A percentile compares a stretch with the other conserved stretches of the same genome.
Evolutionary conservation across 2,888 invertebrate species (phyloP).

Genomic region (Amphiduros pacificus): DNA sequence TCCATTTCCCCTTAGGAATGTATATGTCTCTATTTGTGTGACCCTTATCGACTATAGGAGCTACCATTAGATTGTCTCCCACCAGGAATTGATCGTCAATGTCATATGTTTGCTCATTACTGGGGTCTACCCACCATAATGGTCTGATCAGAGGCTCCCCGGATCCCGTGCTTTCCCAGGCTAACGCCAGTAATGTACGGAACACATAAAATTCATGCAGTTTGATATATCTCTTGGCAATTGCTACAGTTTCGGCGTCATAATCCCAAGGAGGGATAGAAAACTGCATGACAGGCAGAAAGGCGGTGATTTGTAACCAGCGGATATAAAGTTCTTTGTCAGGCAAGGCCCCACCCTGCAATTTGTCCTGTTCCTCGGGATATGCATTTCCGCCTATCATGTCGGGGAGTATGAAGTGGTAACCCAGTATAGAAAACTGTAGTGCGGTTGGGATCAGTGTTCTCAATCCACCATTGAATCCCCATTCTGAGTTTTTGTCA

Average conservation of each 20-base stretch:
- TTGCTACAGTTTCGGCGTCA: constrained; percentile 65
- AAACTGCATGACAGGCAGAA: constrained; percentile 88
- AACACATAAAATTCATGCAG: constrained; percentile 17
- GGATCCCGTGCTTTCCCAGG: neutral
- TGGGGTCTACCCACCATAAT: constrained; percentile 12
- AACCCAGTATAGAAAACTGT: constrained; percentile 73
- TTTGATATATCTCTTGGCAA: constrained; percentile 29
- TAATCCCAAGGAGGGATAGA: constrained; percentile 88
- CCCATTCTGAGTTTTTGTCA: constrained; percentile 86
- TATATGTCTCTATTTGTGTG: constrained; percentile 47
- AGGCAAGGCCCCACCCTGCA: constrained; percentile 34
- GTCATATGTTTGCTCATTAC: neutral
- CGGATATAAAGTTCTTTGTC: constrained; percentile 67
- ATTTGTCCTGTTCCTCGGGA: neutral
- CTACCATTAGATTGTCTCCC: constrained; percentile 51
- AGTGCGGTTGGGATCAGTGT: constrained; percentile 81
- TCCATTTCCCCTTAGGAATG: constrained; percentile 30
- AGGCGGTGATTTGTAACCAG: constrained; percentile 85
- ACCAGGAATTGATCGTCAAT: constrained; percentile 60
- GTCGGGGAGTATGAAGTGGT: constrained; percentile 87
- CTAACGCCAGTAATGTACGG: constrained; percentile 3
- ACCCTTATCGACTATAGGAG: constrained; percentile 50
- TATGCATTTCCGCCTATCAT: constrained; percentile 82
- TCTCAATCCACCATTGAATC: constrained; percentile 71
- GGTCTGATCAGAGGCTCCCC: constrained; percentile 14